Evolutionary conservation across 1,140 invertebrate genomes (phyloP).

Genomic region (Drosophila persimilis): DNA sequence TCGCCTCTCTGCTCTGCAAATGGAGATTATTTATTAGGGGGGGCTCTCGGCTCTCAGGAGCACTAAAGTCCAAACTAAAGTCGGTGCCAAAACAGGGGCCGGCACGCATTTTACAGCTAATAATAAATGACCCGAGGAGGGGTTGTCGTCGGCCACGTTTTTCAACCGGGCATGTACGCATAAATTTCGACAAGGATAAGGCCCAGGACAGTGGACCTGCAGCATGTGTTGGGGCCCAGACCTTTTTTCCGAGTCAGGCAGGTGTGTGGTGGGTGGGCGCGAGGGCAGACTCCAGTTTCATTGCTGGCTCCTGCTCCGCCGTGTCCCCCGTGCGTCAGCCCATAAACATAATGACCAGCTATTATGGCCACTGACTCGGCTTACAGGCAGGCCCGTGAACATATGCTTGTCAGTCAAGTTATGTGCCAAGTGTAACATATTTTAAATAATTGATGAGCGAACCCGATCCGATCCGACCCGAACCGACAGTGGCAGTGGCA

Average conservation of each 20-base stretch:
- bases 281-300: no score
- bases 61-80: constrained; percentile 21
- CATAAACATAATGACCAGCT: constrained; percentile 74
- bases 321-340: constrained; percentile 39
- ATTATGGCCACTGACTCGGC: constrained; percentile 62
- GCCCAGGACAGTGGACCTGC: constrained; percentile 5
- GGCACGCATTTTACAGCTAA: constrained; percentile 70
- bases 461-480: constrained; percentile 23
- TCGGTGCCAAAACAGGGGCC: constrained; percentile 15
- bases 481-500: background rate
- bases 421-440: constrained; percentile 77
- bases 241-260: constrained; percentile 32
- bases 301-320: background rate
- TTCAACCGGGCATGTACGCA: constrained; percentile 66
- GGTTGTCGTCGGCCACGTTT: constrained; percentile 64
- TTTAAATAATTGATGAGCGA: constrained; percentile 76
- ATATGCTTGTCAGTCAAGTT: constrained; percentile 64
- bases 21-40: constrained; percentile 48
- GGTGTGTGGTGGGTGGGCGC: constrained; percentile 14
- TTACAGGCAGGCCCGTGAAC: constrained; percentile 39
- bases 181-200: constrained; percentile 62
- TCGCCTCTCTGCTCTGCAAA: constrained; percentile 22
- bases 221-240: constrained; percentile 36
- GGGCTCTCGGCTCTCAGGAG: background rate
- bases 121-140: constrained; percentile 72